Evolutionary conservation across 2,113 vertebrate genomes (phyloP), one percentile per base, ranked within the genome.

Genomic region (Phylloscopus trochilus): DNA sequence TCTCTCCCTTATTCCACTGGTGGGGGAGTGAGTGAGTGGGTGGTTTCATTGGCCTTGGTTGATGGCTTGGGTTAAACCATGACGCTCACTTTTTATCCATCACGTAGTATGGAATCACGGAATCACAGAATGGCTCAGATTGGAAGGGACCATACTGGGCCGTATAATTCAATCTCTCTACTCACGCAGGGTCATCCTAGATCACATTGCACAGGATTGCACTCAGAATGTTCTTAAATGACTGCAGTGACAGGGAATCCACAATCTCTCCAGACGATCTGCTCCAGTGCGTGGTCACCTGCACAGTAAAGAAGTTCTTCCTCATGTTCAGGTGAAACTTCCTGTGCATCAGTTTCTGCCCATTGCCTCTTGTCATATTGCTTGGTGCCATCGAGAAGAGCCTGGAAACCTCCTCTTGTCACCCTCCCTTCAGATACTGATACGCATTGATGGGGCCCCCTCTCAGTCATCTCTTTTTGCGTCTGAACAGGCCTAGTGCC

Each of bases 221-320:
- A 31, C 5, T 4, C 26, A 43, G 27, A 43, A 44, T 22, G 18
- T 20, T 70, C n/a, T 41, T 43, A 14, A 58, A 11, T 37, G 58
- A 43, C 4, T 80, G 35, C 35, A 31, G 11, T 0, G 0, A 51
- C 3, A 4, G 4, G 39, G 7, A 64, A 27, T 33, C 14, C 14
- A 43, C 31, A 35, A 9, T 24, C 9, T 44, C 27, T 51, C 35
- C 23, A 21, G 26, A 41, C 14, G 49, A 31, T 19, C 26, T 43
- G 4, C 43, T 66, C 35, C 43, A 35, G 8, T 43, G 31, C 5
- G 2, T 11, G 6, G 5, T 56, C 16, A 35, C 30, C 7, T 5
- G 5, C 9, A 47, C 6, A 31, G 21, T 11, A 10, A 26, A 75
- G 11, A 30, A 43, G 7, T 27, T 49, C 21, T 49, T 72, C 16